Conservation (phyloP, 2,113 vertebrate species). For the Ancistrus triradiatus region DNA sequence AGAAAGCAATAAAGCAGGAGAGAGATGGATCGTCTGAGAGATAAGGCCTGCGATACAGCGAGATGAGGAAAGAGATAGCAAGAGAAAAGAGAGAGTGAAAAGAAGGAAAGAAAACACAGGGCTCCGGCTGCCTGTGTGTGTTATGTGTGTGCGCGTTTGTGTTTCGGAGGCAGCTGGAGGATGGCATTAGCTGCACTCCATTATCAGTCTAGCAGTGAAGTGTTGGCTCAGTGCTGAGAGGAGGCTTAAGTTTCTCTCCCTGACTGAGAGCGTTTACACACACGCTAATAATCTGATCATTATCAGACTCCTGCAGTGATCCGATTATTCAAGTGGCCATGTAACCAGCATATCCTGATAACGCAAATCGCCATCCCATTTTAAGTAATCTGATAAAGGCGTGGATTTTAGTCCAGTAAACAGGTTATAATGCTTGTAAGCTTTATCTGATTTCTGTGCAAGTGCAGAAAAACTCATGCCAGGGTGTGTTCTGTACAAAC, state of each 20-base stretch:
- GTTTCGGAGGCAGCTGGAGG: constrained; percentile 51
- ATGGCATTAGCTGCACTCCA: constrained; percentile 46
- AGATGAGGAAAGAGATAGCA: constrained; percentile 9
- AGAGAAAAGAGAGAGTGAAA: neutral
- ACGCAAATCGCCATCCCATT: too few relatives aligned
- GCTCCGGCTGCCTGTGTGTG: neutral
- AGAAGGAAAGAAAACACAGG: constrained; percentile 1
- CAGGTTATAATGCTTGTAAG: too few relatives aligned
- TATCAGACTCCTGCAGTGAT: too few relatives aligned
- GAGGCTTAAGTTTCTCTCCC: constrained; percentile 35
- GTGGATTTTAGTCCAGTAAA: too few relatives aligned
- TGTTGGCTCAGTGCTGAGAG: constrained; percentile 24
- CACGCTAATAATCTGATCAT: too few relatives aligned
- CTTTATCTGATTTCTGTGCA: too few relatives aligned
- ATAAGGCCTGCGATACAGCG: neutral
- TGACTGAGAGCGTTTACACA: too few relatives aligned
- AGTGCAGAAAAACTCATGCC: too few relatives aligned
- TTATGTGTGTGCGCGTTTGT: constrained; percentile 3
- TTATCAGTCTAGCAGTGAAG: constrained; percentile 44
- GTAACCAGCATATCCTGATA: too few relatives aligned
- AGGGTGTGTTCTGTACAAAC: too few relatives aligned
- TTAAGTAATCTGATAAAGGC: too few relatives aligned
- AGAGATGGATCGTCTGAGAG: constrained; percentile 14
- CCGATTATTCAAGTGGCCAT: too few relatives aligned
- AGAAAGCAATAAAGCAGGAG: constrained; percentile 15